Conservation (phyloP, 2,797 vertebrate genomes). For the Sebastes taczanowskii region DNA sequence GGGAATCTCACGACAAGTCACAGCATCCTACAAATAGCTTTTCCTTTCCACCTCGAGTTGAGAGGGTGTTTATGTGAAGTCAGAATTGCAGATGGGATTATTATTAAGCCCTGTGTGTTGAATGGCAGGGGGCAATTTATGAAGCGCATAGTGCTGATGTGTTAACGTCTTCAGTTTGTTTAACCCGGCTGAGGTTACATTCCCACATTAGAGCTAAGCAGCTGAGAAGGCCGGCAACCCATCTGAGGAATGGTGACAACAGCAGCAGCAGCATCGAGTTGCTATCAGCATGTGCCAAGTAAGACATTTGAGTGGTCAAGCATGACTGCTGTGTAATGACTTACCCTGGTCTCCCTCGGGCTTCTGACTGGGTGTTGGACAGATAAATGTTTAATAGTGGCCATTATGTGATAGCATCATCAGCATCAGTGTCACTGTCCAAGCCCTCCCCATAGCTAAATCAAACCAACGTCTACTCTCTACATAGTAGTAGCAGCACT, state of each 20-base stretch:
- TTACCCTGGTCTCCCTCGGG: background rate
- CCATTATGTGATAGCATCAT: background rate
- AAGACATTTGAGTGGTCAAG: constrained; percentile 59
- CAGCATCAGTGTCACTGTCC: background rate
- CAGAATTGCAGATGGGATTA: constrained; percentile 24
- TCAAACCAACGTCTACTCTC: background rate
- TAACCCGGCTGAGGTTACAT: constrained; percentile 59
- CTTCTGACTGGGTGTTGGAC: background rate
- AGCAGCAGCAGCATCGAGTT: constrained; percentile 73
- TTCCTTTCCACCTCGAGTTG: background rate
- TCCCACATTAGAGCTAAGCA: constrained; percentile 63
- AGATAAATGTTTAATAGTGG: constrained; percentile 26
- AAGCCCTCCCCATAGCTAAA: background rate
- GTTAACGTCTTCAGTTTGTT: constrained; percentile 75
- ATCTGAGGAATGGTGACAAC: constrained; percentile 81
- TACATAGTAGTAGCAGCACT: background rate
- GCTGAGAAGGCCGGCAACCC: constrained; percentile 70
- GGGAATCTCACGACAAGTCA: background rate
- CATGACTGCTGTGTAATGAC: constrained; percentile 52
- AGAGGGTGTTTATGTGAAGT: constrained; percentile 30
- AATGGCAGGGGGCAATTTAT: constrained; percentile 26
- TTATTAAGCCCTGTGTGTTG: constrained; percentile 16
- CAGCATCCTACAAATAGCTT: constrained; percentile 18
- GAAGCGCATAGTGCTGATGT: constrained; percentile 51
- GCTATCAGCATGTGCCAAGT: constrained; percentile 67